Percentiles rank a stretch among this genome's conserved stretches.
phyloP scores from a whole-genome alignment of 1,140 invertebrate species.

The Scaptomyza hsui region DNA sequence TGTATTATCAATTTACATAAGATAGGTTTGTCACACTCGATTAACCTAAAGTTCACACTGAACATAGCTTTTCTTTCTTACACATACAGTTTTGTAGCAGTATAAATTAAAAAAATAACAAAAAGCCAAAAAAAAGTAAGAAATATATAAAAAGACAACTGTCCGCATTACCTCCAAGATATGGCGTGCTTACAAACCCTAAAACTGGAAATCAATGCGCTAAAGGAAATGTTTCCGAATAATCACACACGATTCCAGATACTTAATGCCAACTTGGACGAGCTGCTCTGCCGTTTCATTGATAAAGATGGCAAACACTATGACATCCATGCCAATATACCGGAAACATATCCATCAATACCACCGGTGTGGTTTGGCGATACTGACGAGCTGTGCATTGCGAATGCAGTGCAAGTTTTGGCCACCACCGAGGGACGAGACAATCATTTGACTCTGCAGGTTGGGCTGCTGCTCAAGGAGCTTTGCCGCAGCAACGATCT shows the following conservation, averaged over 20 bases:
- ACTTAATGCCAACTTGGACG: background rate
- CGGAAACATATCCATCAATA: constrained; percentile 86
- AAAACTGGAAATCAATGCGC: constrained; percentile 2
- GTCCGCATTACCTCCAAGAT: background rate
- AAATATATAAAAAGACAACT: background rate
- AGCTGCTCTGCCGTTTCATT: constrained; percentile 14
- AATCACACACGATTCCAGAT: constrained; percentile 16
- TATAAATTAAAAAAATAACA: background rate
- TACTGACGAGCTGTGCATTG: constrained; percentile 96
- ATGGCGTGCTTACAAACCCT: constrained; percentile 6
- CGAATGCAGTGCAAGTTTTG: constrained; percentile 96
- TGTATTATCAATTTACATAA: too few relatives aligned
- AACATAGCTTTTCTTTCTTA: too few relatives aligned
- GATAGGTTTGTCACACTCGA: too few relatives aligned
- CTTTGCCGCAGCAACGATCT: constrained; percentile 94
- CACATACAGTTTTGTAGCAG: too few relatives aligned
- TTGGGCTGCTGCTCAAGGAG: constrained; percentile 94
- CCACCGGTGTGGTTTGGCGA: constrained; percentile 99
- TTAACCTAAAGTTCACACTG: too few relatives aligned
- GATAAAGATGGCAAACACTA: constrained; percentile 6
- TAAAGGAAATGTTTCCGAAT: constrained; percentile 9
- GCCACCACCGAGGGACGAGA: constrained; percentile 95
- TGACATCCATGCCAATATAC: constrained; percentile 19
- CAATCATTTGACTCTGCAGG: constrained; percentile 95
- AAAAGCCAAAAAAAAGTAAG: background rate